Percentiles rank a stretch among this genome's conserved stretches.
These are phyloP conservation scores for Phasia obesa DNA, from an alignment of 2,888 invertebrate species.

Conservation along the genomic window DNA sequence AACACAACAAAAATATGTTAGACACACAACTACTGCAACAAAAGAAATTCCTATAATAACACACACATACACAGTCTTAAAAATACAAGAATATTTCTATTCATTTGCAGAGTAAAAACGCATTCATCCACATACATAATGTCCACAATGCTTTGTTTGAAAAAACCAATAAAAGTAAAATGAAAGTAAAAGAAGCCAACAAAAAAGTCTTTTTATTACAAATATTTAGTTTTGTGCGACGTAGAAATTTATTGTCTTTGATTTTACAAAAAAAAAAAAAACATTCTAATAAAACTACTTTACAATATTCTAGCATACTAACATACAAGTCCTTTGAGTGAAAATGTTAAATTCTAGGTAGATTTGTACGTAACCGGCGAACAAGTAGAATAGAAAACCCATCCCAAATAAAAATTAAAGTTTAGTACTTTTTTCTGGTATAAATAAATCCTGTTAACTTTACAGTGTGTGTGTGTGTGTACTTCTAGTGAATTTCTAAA, in stretches of 20 bases:
- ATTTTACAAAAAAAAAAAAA: conserved; percentile 31
- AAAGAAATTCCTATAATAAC: conserved; percentile 1
- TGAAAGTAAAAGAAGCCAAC: conserved; percentile 57
- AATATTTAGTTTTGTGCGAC: conserved; percentile 17
- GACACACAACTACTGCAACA: conserved; percentile 37
- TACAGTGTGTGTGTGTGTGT: no score
- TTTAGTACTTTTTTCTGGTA: conserved; percentile 27
- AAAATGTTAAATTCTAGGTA: conserved; percentile 42
- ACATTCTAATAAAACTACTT: conserved; percentile 9
- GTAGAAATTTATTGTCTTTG: conserved; percentile 32
- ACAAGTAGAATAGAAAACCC: conserved; percentile 58
- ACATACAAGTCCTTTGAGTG: neutral
- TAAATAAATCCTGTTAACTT: neutral
- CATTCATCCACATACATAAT: conserved; percentile 1
- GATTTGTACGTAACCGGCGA: conserved; percentile 3
- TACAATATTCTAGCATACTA: neutral
- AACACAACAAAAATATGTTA: conserved; percentile 18
- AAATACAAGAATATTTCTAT: conserved; percentile 27
- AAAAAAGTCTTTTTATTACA: conserved; percentile 36
- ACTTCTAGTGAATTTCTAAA: neutral
- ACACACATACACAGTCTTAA: neutral
- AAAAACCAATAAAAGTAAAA: conserved; percentile 27
- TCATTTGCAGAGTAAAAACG: neutral
- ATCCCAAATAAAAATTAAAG: conserved; percentile 8
- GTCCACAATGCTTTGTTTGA: conserved; percentile 26